These are phyloP conservation scores for Trachymyrmex septentrionalis DNA, from an alignment of 1,140 invertebrate species.

Conservation along the genomic window DNA sequence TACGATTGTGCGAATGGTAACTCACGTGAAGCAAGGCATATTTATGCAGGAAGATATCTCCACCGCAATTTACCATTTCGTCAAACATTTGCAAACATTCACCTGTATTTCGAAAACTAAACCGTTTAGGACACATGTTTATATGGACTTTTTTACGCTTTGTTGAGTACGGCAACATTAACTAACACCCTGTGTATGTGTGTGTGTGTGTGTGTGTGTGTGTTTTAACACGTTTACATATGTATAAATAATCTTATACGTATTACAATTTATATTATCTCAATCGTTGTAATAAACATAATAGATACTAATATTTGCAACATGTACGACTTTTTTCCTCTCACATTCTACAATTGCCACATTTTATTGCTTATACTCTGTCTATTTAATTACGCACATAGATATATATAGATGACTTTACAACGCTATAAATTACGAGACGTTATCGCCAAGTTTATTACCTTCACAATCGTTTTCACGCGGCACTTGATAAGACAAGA, in stretches of 20 bases:
- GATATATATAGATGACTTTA: slow-evolving; percentile 2
- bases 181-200: too few species aligned
- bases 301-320: neutral
- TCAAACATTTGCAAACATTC: too few species aligned
- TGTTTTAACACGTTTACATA: neutral
- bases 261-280: slow-evolving; percentile 24
- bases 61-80: too few species aligned
- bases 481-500: slow-evolving; percentile 37
- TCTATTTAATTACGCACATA: slow-evolving; percentile 13
- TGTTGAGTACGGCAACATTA: too few species aligned
- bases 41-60: too few species aligned
- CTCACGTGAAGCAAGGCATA: too few species aligned
- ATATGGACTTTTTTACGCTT: too few species aligned
- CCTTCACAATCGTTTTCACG: neutral
- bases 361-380: slow-evolving; percentile 24
- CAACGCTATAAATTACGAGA: slow-evolving; percentile 33
- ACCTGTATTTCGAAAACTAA: too few species aligned
- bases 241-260: neutral
- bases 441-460: slow-evolving; percentile 51
- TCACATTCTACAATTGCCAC: slow-evolving; percentile 20
- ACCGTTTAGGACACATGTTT: too few species aligned
- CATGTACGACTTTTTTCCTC: slow-evolving; percentile 14
- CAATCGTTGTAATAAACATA: neutral
- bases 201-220: neutral
- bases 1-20: too few species aligned